Conservation (phyloP, 2,113 vertebrate species). For the Dolichotis patagonum region DNA sequence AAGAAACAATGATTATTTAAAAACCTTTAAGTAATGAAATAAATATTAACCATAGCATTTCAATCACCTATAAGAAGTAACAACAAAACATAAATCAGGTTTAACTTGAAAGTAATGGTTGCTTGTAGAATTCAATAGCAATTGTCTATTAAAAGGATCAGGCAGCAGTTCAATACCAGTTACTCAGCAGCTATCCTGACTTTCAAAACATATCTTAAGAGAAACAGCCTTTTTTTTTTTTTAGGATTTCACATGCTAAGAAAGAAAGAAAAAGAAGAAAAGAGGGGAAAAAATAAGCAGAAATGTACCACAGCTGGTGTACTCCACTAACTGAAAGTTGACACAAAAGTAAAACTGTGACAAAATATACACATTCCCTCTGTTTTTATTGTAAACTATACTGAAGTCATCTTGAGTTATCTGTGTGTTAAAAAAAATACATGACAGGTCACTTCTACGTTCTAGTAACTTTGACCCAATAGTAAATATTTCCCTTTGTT, state of each 20-base stretch:
- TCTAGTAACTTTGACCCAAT: background rate
- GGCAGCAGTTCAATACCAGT: background rate
- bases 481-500: background rate
- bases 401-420: constrained; percentile 70
- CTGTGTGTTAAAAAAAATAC: constrained; percentile 64
- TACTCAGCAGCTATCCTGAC: constrained; percentile 4
- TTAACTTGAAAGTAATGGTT: background rate
- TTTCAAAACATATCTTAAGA: constrained; percentile 39
- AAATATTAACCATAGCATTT: background rate
- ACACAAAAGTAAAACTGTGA: constrained; percentile 52
- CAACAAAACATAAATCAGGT: background rate
- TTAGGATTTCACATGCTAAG: constrained; percentile 70
- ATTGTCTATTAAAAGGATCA: background rate
- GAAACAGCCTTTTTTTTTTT: constrained; percentile 64
- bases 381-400: constrained; percentile 76
- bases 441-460: constrained; percentile 25
- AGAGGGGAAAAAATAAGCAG: constrained; percentile 10
- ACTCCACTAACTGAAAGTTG: constrained; percentile 59
- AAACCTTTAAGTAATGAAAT: background rate
- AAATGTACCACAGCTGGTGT: background rate
- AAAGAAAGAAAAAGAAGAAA: background rate
- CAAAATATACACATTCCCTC: constrained; percentile 29
- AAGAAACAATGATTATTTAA: background rate
- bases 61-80: background rate
- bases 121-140: background rate